A percentile compares a stretch with the other conserved stretches of the same genome.
Conservation (phyloP, 2,888 invertebrate species). For the Oligia strigilis region DNA sequence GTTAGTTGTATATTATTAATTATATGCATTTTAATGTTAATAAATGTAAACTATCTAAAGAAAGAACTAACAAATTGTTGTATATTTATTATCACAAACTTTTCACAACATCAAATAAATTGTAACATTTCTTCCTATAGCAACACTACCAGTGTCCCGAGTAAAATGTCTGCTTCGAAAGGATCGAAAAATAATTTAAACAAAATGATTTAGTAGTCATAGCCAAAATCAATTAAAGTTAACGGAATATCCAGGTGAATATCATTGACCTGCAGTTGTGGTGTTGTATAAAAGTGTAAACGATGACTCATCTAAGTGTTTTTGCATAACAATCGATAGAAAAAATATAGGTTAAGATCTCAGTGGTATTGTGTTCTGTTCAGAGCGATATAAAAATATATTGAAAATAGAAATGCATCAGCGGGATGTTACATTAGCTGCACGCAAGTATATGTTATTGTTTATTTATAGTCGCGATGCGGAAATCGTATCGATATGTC, state of each 20-base stretch:
- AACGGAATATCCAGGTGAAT: conserved; percentile 84
- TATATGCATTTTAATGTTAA: no score
- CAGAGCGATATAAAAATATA: conserved; percentile 82
- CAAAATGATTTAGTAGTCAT: conserved; percentile 80
- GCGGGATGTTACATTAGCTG: conserved; percentile 77
- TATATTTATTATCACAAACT: neutral
- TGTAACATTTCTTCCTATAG: conserved; percentile 36
- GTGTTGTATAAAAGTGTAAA: conserved; percentile 74
- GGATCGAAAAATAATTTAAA: conserved; percentile 82
- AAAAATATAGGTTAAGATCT: conserved; percentile 90
- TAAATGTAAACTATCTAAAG: no score
- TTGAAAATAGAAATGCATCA: conserved; percentile 79
- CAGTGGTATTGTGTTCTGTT: conserved; percentile 84
- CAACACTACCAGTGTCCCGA: conserved; percentile 76
- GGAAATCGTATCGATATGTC: conserved; percentile 87
- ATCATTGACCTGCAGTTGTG: conserved; percentile 69
- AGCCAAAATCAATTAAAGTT: conserved; percentile 76
- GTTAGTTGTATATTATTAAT: neutral
- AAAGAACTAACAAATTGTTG: neutral
- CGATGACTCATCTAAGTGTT: conserved; percentile 85
- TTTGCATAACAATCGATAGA: conserved; percentile 90
- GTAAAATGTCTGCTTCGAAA: conserved; percentile 89
- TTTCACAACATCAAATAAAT: conserved; percentile 4
- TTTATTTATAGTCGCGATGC: conserved; percentile 88
- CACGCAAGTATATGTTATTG: conserved; percentile 83